phyloP scores from a whole-genome alignment of 2,888 invertebrate genomes.

The Trisateles emortualis region DNA sequence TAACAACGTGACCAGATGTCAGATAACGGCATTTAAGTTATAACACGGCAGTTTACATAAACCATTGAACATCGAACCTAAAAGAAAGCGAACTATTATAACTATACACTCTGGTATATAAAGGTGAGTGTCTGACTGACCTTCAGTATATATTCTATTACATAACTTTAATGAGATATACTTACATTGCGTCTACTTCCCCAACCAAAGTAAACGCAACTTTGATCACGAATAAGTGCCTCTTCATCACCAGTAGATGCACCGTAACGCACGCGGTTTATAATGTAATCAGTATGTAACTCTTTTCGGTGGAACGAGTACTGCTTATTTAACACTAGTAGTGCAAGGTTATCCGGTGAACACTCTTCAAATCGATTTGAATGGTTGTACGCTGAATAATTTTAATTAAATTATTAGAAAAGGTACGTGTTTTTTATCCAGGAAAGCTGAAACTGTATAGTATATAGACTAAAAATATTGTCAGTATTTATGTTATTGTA shows the following conservation, averaged over 20 bases:
- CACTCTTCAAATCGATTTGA: constrained; percentile 62
- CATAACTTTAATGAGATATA: background rate
- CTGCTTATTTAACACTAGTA: constrained; percentile 66
- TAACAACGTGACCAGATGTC: no score
- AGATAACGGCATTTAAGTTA: no score
- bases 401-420: constrained; percentile 6
- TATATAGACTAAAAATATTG: no score
- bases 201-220: constrained; percentile 71
- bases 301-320: constrained; percentile 67
- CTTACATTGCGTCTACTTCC: constrained; percentile 78
- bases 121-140: no score
- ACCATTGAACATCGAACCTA: no score
- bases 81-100: no score
- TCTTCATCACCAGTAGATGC: constrained; percentile 27
- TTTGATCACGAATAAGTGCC: constrained; percentile 30
- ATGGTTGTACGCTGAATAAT: constrained; percentile 66
- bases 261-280: constrained; percentile 75
- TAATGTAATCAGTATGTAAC: constrained; percentile 54
- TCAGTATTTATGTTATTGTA: no score
- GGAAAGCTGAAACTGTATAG: no score
- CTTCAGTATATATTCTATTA: background rate
- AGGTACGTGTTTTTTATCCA: no score
- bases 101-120: no score
- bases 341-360: constrained; percentile 66
- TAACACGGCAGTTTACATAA: no score